These are phyloP conservation scores for Autographa gamma DNA, from an alignment of 2,888 invertebrate genomes.

Conservation along the genomic window DNA sequence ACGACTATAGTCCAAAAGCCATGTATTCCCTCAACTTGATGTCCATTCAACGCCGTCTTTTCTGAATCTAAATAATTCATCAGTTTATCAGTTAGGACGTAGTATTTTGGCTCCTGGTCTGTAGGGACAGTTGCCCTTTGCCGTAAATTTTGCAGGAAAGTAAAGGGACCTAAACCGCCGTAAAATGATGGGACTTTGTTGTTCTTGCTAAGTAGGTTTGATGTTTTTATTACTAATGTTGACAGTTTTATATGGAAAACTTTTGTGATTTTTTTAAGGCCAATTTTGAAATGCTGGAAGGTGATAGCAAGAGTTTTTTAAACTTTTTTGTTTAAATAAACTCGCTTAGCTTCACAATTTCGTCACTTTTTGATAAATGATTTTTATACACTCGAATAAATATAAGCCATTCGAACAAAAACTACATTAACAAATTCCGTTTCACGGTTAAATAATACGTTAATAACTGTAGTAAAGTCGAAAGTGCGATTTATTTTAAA, in stretches of 20 bases:
- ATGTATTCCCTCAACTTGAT: conserved; percentile 11
- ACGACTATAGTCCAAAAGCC: not conserved
- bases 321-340: no score
- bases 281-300: not conserved
- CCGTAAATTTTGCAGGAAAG: conserved; percentile 18
- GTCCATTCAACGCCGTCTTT: conserved; percentile 36
- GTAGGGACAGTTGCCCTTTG: conserved; percentile 35
- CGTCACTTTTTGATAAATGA: no score
- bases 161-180: conserved; percentile 10
- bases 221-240: conserved; percentile 31
- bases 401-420: not conserved
- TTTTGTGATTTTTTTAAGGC: not conserved
- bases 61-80: conserved; percentile 51
- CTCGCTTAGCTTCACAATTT: no score
- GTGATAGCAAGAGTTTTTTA: not conserved
- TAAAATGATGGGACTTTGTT: conserved; percentile 24
- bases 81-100: conserved; percentile 51
- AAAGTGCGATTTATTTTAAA: conserved; percentile 60
- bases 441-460: conserved; percentile 36
- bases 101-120: conserved; percentile 45
- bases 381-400: not conserved
- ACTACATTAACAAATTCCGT: conserved; percentile 25
- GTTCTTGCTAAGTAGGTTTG: conserved; percentile 36
- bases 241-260: not conserved
- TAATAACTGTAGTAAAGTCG: conserved; percentile 34